Evolutionary conservation across 2,888 invertebrate genomes (phyloP).

Genomic region (Penaeus monodon): DNA sequence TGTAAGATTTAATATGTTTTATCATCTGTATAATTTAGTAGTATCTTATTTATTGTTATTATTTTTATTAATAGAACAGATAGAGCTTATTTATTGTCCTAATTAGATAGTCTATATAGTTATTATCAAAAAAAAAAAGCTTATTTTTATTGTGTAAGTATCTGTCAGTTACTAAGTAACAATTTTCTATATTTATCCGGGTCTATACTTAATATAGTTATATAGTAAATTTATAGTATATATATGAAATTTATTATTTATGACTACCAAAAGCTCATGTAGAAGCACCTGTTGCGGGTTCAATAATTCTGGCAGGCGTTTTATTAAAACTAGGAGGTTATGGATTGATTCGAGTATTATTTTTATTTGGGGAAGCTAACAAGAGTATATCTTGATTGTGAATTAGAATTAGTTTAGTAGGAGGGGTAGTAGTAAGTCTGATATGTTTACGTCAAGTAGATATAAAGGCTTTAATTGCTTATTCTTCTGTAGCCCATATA

Average conservation of each 20-base stretch:
- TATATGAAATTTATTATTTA: neutral
- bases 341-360: conserved; percentile 76
- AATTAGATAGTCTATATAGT: no score
- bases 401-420: conserved; percentile 74
- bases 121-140: no score
- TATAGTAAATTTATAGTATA: no score
- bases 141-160: no score
- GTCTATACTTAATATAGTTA: conserved; percentile 73
- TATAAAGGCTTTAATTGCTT: conserved; percentile 81
- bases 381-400: conserved; percentile 67
- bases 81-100: no score
- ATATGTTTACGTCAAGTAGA: conserved; percentile 79
- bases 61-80: no score
- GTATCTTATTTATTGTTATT: no score
- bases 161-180: no score
- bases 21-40: no score
- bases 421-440: conserved; percentile 76
- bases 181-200: no score
- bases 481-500: conserved; percentile 82
- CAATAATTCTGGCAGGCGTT: conserved; percentile 80
- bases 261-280: conserved; percentile 17
- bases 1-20: no score
- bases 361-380: conserved; percentile 67
- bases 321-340: conserved; percentile 82
- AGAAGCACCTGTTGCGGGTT: no score